Evolutionary conservation across 2,888 invertebrate species (phyloP).

Genomic region (Tetropium fuscum): DNA sequence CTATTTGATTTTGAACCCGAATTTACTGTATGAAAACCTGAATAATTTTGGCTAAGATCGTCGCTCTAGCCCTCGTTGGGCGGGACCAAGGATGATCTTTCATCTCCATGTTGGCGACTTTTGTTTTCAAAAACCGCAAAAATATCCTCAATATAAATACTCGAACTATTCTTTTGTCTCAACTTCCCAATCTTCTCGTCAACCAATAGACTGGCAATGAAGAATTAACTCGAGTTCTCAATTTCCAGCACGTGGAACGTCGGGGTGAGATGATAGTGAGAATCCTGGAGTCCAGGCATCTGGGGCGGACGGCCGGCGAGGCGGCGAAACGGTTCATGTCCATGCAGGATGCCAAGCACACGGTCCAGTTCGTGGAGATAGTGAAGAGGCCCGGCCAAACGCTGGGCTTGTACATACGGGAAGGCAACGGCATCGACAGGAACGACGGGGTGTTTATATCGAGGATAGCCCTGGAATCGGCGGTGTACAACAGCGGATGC

Average conservation of each 20-base stretch:
- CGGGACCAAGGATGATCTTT: too few species aligned
- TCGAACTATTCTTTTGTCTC: too few species aligned
- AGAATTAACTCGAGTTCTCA: too few species aligned
- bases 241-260: constrained; percentile 77
- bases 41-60: too few species aligned
- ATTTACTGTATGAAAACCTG: too few species aligned
- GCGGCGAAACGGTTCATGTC: constrained; percentile 88
- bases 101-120: too few species aligned
- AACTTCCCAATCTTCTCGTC: too few species aligned
- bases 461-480: constrained; percentile 93
- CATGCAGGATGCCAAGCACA: constrained; percentile 75
- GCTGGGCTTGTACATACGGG: constrained; percentile 96
- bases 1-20: too few species aligned
- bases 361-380: constrained; percentile 95
- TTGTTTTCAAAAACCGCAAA: too few species aligned
- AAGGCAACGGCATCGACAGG: constrained; percentile 98
- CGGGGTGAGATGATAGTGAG: constrained; percentile 96
- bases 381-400: constrained; percentile 99
- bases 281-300: constrained; percentile 87
- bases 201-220: too few species aligned
- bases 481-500: constrained; percentile 97
- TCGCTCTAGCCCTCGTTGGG: too few species aligned
- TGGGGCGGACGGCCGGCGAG: constrained; percentile 88
- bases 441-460: constrained; percentile 99
- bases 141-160: too few species aligned